Percentiles rank a stretch among this genome's conserved stretches.
Conservation (phyloP, 2,113 vertebrate genomes). For the Charadrius vociferus region DNA sequence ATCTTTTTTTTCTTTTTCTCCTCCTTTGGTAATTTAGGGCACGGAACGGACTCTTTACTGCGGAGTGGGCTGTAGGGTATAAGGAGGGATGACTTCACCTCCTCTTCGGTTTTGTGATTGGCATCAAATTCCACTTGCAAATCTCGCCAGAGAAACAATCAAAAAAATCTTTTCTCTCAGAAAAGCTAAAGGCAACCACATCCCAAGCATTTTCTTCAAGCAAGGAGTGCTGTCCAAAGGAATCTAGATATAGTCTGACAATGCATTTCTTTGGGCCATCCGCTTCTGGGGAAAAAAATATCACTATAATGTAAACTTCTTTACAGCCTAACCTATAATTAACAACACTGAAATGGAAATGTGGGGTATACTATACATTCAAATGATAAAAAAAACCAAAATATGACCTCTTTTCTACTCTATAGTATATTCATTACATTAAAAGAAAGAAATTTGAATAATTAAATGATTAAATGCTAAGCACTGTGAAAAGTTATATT, state of each 20-base stretch:
- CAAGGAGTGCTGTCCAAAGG: not conserved
- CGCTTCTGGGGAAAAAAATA: not conserved
- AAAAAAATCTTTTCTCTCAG: not conserved
- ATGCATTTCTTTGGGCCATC: not conserved
- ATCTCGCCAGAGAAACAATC: not conserved
- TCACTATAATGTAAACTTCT: not conserved
- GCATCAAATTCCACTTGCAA: not conserved
- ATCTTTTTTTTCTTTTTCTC: not conserved
- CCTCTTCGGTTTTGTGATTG: not conserved
- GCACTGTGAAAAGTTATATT: not conserved
- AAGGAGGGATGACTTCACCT: not conserved
- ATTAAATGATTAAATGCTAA: not conserved
- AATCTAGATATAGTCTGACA: not conserved
- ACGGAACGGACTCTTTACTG: not conserved
- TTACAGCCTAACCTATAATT: not conserved
- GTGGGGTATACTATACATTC: not conserved
- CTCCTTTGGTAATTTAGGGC: not conserved
- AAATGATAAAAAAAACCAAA: not conserved
- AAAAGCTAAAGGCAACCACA: conserved; percentile 5
- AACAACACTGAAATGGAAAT: not conserved
- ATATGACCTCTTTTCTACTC: not conserved
- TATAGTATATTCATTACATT: not conserved
- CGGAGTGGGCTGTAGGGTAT: not conserved
- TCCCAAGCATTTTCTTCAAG: not conserved
- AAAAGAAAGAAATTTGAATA: not conserved